Evolutionary conservation across 2,797 vertebrate genomes (phyloP).

Genomic region (Gila robusta): DNA sequence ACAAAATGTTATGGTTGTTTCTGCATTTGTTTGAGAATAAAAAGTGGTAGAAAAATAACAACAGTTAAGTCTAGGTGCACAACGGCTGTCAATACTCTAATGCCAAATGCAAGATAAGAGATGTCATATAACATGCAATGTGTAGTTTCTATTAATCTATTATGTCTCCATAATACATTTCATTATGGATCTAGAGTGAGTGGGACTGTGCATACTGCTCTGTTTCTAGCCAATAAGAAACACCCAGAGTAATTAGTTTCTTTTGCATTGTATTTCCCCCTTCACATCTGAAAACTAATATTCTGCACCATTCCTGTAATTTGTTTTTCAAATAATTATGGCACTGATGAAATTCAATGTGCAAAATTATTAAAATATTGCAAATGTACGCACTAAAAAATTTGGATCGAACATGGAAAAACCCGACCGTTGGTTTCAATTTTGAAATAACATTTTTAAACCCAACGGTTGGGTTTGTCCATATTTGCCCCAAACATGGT

Average conservation of each 20-base stretch:
- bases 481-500: no score
- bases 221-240: conserved; percentile 33
- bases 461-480: no score
- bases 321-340: conserved; percentile 1
- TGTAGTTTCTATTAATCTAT: conserved; percentile 4
- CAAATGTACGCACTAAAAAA: no score
- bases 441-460: no score
- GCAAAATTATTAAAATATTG: background rate
- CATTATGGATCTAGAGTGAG: background rate
- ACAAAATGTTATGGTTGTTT: conserved; percentile 42
- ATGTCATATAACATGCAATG: background rate
- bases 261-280: conserved; percentile 26
- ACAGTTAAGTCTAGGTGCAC: background rate
- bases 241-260: conserved; percentile 41
- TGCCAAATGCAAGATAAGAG: background rate
- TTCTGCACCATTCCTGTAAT: conserved; percentile 21
- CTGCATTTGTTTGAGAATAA: conserved; percentile 3
- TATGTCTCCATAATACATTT: background rate
- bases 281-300: conserved; percentile 31
- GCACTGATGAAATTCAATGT: conserved; percentile 19
- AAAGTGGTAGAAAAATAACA: background rate
- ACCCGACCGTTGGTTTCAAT: no score
- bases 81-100: background rate
- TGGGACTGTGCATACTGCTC: background rate
- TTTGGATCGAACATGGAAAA: no score